phyloP scores from a whole-genome alignment of 2,113 vertebrate genomes.

The Amblyornis subalaris region DNA sequence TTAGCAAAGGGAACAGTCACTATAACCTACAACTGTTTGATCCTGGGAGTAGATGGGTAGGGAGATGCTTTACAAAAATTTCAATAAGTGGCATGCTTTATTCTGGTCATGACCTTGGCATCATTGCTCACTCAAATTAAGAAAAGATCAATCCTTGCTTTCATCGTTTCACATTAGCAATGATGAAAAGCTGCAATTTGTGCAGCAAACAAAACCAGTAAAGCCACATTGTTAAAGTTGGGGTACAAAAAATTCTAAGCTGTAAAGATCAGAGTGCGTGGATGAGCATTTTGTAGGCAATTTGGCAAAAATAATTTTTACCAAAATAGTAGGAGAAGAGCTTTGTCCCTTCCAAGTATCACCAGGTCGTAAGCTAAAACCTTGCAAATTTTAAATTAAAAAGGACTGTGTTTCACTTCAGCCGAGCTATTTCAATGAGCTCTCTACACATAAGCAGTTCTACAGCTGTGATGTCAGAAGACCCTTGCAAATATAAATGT shows the following conservation, averaged over 20 bases:
- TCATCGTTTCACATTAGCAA: not conserved
- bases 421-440: not conserved
- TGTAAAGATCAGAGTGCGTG: not conserved
- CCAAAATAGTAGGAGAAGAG: not conserved
- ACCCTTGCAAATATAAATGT: not conserved
- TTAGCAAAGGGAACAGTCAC: not conserved
- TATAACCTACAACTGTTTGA: not conserved
- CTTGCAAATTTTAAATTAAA: not conserved
- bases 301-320: not conserved
- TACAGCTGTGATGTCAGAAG: not conserved
- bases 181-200: not conserved
- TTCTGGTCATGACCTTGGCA: not conserved
- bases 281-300: not conserved
- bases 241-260: not conserved
- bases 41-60: not conserved
- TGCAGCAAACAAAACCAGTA: not conserved
- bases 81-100: not conserved
- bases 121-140: not conserved
- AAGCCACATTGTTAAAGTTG: not conserved
- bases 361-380: not conserved
- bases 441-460: not conserved
- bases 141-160: not conserved
- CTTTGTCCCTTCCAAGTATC: not conserved
- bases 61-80: not conserved
- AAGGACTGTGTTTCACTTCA: not conserved